Evolutionary conservation across 30 jellyfish, hydroid and myxozoan genomes (phyloP), one percentile per base, ranked within the genome.

Genomic region (Turritopsis rubra): DNA sequence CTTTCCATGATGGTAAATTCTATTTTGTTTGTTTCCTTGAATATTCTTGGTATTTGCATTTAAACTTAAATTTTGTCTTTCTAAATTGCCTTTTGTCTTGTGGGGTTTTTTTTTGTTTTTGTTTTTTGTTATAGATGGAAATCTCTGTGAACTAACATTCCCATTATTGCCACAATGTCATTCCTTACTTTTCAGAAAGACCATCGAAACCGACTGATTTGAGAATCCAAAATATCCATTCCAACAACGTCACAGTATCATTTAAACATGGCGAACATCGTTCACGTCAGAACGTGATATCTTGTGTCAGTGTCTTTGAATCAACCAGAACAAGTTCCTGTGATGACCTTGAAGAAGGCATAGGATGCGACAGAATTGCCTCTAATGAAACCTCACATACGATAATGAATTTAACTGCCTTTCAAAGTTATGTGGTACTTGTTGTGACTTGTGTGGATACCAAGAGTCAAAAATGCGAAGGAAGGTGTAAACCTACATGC

Each of bases 381-480:
- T 52, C 9, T 53, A 54, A 29, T 68, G 52, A 52, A 22, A 66
- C 20, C 21, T 82, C 85, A 75, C 70, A 18, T 65, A 60, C 74
- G 0, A 13, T 81, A 65, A 5, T 68, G 21, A 73, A 73, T 9
- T 83, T 81, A 9, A 24, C 71, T 4, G 88, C 96, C 1, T 88
- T 72, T 80, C 83, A 86, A 22, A 66, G 29, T 52, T 88, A 88
- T 24, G 65, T n/a, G 7, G 27, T 88, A 21, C 16, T 29, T 0
- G 96, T 84, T 7, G 65, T 52, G 27, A 88, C 96, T 0, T 88
- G 96, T 66, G 85, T 88, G 4, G 23, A 18, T 16, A 18, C 19
- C 53, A 13, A 30, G 17, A 76, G 28, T 74, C 52, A 81, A 8
- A 81, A 84, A 79, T 81, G 96, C 27, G 88, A 65, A 74, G 77